Base-by-base conservation (phyloP, 1,140 invertebrate species). In the Drosophila insularis region DNA sequence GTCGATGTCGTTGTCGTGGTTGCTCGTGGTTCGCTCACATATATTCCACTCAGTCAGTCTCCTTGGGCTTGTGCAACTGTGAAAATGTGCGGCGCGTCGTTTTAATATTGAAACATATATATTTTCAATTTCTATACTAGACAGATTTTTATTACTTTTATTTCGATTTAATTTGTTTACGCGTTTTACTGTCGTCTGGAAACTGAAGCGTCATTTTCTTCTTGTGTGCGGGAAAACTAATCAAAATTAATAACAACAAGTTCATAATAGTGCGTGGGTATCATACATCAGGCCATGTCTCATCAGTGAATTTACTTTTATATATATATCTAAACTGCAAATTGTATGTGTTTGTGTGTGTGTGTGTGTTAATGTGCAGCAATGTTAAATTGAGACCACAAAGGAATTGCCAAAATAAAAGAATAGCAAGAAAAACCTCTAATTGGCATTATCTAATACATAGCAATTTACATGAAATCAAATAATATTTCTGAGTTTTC, bases 41-140 rank as follows among this genome's bases (percentile, higher is more conserved):
- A 43, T 77, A 72, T 79, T 89, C 75, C 70, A 72, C 32, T 71
- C 32, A 72, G 70, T 90, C 81, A 90, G 89, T 90, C 85, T 90
- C 89, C 89, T 90, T 90, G 89, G 81, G 80, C 75, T 89, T 74
- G 89, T 90, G 89, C 73, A 80, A 89, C 81, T 80, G 84, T 89
- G 73, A 81, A 90, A 90, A 90, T 90, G 89, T 90, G 80, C 78
- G 84, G 39, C 77, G 74, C 82, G 75, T 84, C 68, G 75, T 63
- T 59, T 77, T 43, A 63, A 39, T 70, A 54, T 65, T 76, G 74
- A 75, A 81, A 76, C 43, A 58, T n/a, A n/a, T 74, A 50, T 21
- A 50, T 50, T 4, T 50, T 46, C 43, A 46, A 50, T 50, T 21
- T 50, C 10, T 21, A 8, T 53, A 39, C 27, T 67, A 66, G n/a